phyloP scores from a whole-genome alignment of 23 tunicate genomes.

The Trididemnum miniatum region DNA sequence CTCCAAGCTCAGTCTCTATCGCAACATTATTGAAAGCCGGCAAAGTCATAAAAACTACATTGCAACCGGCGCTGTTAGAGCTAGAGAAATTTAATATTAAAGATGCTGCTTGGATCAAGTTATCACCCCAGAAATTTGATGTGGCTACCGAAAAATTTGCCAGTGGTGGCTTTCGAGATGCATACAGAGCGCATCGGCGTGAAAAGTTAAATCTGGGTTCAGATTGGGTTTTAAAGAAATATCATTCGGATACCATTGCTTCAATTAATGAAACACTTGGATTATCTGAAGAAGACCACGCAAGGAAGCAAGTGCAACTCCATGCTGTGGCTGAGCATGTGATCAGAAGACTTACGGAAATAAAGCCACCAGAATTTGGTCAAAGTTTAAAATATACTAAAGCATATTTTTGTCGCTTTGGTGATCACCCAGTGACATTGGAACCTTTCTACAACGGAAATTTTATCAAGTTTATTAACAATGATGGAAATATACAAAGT shows the following conservation, averaged over 20 bases:
- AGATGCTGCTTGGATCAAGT: too few relatives aligned
- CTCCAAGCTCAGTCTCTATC: background rate
- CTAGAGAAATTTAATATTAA: background rate
- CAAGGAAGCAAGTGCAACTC: conserved; percentile 43
- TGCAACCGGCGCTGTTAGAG: background rate
- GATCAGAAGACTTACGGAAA: background rate
- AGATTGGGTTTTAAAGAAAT: conserved; percentile 18
- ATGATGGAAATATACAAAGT: background rate
- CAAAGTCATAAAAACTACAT: background rate
- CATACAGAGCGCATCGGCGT: background rate
- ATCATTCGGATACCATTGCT: background rate
- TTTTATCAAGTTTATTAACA: conserved; percentile 22
- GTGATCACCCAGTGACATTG: background rate
- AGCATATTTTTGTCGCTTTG: background rate
- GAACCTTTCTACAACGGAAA: conserved; percentile 9
- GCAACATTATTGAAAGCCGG: background rate
- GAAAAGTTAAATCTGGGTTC: background rate
- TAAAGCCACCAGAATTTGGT: background rate
- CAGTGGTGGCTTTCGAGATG: conserved; percentile 36
- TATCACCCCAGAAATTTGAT: too few relatives aligned
- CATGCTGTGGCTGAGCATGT: conserved; percentile 24
- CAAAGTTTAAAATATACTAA: background rate
- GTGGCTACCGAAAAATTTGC: conserved; percentile 21
- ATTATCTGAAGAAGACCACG: conserved; percentile 15
- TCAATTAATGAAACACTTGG: background rate